These are phyloP conservation scores for Stenotaenia linearis DNA, from an alignment of 2,888 invertebrate species.

Conservation along the genomic window DNA sequence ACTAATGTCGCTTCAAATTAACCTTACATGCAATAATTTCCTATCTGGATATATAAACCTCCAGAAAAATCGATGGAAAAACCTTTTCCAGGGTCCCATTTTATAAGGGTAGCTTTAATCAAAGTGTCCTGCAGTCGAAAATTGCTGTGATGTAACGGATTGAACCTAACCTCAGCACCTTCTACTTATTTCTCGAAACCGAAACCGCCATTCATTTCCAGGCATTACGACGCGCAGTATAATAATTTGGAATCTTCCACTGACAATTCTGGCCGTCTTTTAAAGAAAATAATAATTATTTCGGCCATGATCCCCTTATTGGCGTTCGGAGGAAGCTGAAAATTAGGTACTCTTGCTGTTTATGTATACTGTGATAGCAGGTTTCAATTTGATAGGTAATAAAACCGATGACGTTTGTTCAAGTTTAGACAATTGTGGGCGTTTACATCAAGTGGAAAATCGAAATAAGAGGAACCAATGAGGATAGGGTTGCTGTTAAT, in stretches of 20 bases:
- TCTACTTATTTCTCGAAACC: too few relatives aligned
- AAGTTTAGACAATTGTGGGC: not conserved
- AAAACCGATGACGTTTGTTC: not conserved
- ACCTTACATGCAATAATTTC: not conserved
- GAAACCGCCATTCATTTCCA: too few relatives aligned
- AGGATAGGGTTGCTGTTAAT: not conserved
- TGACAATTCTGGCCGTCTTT: too few relatives aligned
- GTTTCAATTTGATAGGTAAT: not conserved
- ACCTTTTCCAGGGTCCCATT: not conserved
- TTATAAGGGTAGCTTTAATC: not conserved
- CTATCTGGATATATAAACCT: constrained; percentile 3
- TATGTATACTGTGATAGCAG: too few relatives aligned
- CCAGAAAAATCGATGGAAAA: not conserved
- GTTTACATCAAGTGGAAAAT: not conserved
- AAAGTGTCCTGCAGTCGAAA: too few relatives aligned
- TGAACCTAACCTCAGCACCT: too few relatives aligned
- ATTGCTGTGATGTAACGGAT: too few relatives aligned
- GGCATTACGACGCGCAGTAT: too few relatives aligned
- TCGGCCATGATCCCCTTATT: not conserved
- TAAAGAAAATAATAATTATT: too few relatives aligned
- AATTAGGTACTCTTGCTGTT: not conserved
- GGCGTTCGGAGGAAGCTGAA: not conserved
- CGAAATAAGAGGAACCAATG: not conserved
- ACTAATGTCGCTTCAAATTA: not conserved
- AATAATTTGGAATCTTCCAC: too few relatives aligned